These are phyloP conservation scores for Drosophila siamana DNA, from an alignment of 2,888 invertebrate species.

Conservation along the genomic window DNA sequence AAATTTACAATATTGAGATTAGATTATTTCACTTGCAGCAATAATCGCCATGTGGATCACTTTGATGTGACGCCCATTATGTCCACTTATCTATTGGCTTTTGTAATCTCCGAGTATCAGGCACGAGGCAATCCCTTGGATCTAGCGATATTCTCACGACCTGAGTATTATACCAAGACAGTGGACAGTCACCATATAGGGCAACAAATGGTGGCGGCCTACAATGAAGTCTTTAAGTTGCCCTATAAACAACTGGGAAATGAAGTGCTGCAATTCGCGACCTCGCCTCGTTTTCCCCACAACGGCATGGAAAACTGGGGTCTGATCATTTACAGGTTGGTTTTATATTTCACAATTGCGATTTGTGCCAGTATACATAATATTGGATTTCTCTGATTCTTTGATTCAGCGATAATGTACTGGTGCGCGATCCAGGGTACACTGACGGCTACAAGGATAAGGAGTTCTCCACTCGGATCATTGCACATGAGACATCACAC, in stretches of 20 bases:
- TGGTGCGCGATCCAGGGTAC: slow-evolving; percentile 68
- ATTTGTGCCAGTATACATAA: too few species aligned
- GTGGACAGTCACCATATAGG: slow-evolving; percentile 87
- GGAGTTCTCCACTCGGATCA: slow-evolving; percentile 87
- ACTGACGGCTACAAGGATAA: slow-evolving; percentile 76
- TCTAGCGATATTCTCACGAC: slow-evolving; percentile 88
- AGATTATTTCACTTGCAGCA: slow-evolving; percentile 34
- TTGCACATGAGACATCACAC: slow-evolving; percentile 86
- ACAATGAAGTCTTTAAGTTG: slow-evolving; percentile 90
- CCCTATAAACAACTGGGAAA: slow-evolving; percentile 87
- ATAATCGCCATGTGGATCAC: slow-evolving; percentile 67
- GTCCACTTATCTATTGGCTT: slow-evolving; percentile 94
- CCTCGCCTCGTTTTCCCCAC: slow-evolving; percentile 91
- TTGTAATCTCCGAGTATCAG: slow-evolving; percentile 88
- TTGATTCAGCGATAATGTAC: slow-evolving; percentile 62
- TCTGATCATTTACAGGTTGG: slow-evolving; percentile 91
- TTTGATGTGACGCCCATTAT: slow-evolving; percentile 87
- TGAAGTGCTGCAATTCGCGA: slow-evolving; percentile 91
- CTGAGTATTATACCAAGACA: slow-evolving; percentile 88
- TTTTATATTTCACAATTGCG: slow-evolving; percentile 57
- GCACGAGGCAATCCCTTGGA: slow-evolving; percentile 52
- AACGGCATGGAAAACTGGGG: slow-evolving; percentile 97
- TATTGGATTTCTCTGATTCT: not conserved
- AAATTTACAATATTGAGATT: slow-evolving; percentile 12
- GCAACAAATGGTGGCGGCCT: slow-evolving; percentile 53